Evolutionary conservation across 2,797 vertebrate species (phyloP), one percentile per base, ranked within the genome.

Genomic region (Heterohyrax brucei): DNA sequence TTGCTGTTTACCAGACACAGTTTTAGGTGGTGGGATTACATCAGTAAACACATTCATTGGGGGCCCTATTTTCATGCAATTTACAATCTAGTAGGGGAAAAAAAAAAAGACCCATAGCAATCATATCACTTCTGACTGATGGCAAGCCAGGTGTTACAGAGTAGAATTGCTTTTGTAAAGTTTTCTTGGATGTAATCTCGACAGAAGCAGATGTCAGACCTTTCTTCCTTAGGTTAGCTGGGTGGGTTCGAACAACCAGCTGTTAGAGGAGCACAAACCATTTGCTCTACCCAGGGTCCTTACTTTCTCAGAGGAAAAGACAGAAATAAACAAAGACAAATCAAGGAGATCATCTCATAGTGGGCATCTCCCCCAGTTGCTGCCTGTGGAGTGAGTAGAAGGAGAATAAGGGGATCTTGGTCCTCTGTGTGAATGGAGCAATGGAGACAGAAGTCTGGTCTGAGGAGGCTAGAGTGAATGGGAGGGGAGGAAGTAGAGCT

Each of bases 351-450:
- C 44, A 64, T 93, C 90, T 87, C 56, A 19, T 82, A 72, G 64
- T 83, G 18, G 4, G 72, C 7, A 88, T 72, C 44, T 70, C 73
- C 70, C 13, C 44, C 78, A 80, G 66, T 86, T 33, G 30, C 48
- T 18, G 39, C 75, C 68, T 3, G 78, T 33, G 44, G 10, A 26
- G 39, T 89, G 33, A 39, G 19, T 75, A 46, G 56, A 46, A 44
- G 28, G 39, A 75, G 14, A 10, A 84, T n/a, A 76, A 64, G 75
- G 82, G 76, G 39, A 70, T 53, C 10, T 48, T 22, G n/a, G 26
- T 70, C 72, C 89, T 68, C 75, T 62, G 46, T 92, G 79, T 96
- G 78, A 87, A 62, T 79, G 48, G 46, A 92, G 48, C 80, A 19
- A 8, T 75, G 72, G 22, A 46, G n/a, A 48, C 19, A 30, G 19